Percentiles rank a stretch among this genome's conserved stretches.
These are phyloP conservation scores for Drymodes brunneopygia DNA, from an alignment of 2,113 vertebrate species.

Conservation along the genomic window DNA sequence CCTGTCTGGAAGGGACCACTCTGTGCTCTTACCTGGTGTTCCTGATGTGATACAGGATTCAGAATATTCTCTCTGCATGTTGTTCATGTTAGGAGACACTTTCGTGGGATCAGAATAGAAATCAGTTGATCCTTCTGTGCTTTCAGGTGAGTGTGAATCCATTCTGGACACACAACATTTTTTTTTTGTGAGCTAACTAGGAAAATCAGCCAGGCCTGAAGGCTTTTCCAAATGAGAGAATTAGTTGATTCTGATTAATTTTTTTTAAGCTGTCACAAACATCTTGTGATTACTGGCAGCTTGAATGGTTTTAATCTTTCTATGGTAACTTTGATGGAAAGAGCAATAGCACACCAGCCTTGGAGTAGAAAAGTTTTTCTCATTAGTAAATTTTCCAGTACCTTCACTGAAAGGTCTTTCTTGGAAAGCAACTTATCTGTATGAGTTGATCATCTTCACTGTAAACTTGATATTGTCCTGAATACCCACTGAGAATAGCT, in stretches of 20 bases:
- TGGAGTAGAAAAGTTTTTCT: not conserved
- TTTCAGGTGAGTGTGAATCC: not conserved
- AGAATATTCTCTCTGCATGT: not conserved
- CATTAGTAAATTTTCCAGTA: not conserved
- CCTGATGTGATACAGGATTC: not conserved
- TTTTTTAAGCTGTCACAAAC: not conserved
- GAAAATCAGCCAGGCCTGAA: not conserved
- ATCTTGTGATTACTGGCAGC: not conserved
- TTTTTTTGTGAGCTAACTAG: not conserved
- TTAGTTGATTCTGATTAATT: not conserved
- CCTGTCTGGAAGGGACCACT: not conserved
- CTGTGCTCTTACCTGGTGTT: not conserved
- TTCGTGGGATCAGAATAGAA: not conserved
- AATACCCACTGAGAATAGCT: not conserved
- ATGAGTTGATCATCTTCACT: not conserved
- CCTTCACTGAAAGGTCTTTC: not conserved
- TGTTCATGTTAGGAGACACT: not conserved
- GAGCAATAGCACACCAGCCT: not conserved
- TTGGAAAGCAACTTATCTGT: not conserved
- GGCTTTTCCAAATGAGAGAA: not conserved
- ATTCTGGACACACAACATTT: not conserved
- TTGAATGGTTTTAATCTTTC: not conserved
- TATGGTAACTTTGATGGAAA: not conserved
- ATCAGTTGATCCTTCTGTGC: not conserved
- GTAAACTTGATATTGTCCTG: not conserved